These are phyloP conservation scores for Edolisoma coerulescens DNA, from an alignment of 2,113 vertebrate genomes.

Conservation along the genomic window DNA sequence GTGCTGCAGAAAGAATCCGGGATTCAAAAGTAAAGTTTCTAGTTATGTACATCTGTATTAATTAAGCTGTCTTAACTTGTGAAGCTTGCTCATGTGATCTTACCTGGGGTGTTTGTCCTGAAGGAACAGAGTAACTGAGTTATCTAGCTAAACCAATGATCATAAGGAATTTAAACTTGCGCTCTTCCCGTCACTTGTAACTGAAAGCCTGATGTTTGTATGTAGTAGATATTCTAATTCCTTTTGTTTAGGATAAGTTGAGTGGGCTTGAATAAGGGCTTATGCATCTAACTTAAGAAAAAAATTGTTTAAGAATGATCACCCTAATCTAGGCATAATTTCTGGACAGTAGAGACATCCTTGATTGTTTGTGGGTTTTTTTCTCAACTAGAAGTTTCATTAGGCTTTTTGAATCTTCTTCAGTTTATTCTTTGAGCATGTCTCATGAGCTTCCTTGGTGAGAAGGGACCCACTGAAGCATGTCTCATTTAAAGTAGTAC, in stretches of 20 bases:
- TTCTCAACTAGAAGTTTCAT: neutral
- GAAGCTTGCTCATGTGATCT: neutral
- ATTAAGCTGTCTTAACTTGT: neutral
- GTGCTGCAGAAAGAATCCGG: constrained; percentile 93
- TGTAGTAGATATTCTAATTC: neutral
- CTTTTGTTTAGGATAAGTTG: neutral
- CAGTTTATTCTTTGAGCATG: neutral
- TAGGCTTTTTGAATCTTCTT: neutral
- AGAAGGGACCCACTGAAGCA: neutral
- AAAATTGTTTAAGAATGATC: neutral
- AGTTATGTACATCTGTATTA: neutral
- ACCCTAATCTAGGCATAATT: neutral
- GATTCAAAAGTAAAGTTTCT: constrained; percentile 91
- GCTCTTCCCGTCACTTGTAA: neutral
- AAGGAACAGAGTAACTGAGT: neutral
- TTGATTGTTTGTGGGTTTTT: neutral
- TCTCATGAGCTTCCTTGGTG: neutral
- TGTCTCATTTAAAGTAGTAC: neutral
- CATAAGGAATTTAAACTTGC: neutral
- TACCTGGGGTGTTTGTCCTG: neutral
- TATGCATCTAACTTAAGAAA: neutral
- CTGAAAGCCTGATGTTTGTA: neutral
- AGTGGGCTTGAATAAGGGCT: neutral
- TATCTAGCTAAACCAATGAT: neutral
- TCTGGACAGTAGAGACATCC: neutral